These are phyloP conservation scores for Gyrodactylus bullatarudis DNA, from an alignment of 1,140 invertebrate genomes.

Conservation along the genomic window DNA sequence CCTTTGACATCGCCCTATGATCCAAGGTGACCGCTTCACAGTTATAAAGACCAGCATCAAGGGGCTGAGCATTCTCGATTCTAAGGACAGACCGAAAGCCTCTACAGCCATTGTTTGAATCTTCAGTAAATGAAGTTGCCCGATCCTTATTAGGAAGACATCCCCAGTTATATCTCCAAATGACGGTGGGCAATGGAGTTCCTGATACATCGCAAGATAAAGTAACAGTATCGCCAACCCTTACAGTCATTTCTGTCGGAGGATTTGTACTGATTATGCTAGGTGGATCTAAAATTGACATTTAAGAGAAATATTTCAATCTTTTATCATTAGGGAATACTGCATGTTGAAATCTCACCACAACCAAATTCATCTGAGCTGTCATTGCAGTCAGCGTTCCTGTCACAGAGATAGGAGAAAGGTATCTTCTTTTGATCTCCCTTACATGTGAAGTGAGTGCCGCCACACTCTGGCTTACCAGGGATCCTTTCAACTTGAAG, in stretches of 20 bases:
- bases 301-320: too few species aligned
- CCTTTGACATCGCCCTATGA: not conserved
- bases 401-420: conserved; percentile 63
- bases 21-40: not conserved
- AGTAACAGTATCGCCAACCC: not conserved
- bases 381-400: conserved; percentile 47
- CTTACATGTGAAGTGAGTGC: conserved; percentile 7
- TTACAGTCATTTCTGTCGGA: not conserved
- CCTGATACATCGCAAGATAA: not conserved
- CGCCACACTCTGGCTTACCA: not conserved
- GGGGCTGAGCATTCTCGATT: not conserved
- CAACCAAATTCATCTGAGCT: conserved; percentile 62
- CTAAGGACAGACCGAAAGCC: not conserved
- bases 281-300: not conserved
- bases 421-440: conserved; percentile 38
- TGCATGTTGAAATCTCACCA: too few species aligned
- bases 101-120: not conserved
- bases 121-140: not conserved
- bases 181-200: not conserved
- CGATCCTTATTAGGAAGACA: not conserved
- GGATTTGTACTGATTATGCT: not conserved
- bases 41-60: conserved; percentile 1
- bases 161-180: conserved; percentile 1
- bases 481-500: not conserved
- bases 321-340: too few species aligned